These are phyloP conservation scores for Phyllostomus hastatus DNA, from an alignment of 2,113 vertebrate species.

Conservation along the genomic window DNA sequence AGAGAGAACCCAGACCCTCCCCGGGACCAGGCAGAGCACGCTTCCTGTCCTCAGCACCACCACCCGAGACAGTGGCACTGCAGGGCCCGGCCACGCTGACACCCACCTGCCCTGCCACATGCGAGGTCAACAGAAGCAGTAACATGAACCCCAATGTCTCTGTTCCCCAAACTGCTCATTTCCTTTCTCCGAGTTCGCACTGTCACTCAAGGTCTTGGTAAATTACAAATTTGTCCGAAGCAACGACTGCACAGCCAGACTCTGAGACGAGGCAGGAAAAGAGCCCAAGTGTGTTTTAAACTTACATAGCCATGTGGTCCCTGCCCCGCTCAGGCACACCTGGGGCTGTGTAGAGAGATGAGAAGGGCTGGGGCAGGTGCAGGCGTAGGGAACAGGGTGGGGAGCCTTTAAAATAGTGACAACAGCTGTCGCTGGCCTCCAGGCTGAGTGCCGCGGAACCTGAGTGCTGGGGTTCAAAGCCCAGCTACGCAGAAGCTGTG, in stretches of 20 bases:
- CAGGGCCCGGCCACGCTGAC: background rate
- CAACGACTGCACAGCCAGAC: background rate
- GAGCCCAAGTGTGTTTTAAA: background rate
- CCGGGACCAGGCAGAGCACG: background rate
- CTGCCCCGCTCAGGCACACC: background rate
- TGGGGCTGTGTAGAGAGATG: background rate
- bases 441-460: background rate
- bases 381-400: background rate
- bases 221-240: background rate
- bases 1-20: background rate
- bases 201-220: background rate
- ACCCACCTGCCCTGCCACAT: background rate
- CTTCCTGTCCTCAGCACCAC: background rate
- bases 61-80: background rate
- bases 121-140: background rate
- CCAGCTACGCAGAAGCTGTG: background rate
- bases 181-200: background rate
- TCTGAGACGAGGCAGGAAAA: background rate
- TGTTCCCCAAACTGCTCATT: background rate
- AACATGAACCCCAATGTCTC: background rate
- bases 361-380: background rate
- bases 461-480: background rate
- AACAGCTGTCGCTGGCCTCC: background rate
- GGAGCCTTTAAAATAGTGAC: background rate
- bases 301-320: background rate